Evolutionary conservation across 2,797 vertebrate genomes (phyloP).

Genomic region (Streptopelia turtur): DNA sequence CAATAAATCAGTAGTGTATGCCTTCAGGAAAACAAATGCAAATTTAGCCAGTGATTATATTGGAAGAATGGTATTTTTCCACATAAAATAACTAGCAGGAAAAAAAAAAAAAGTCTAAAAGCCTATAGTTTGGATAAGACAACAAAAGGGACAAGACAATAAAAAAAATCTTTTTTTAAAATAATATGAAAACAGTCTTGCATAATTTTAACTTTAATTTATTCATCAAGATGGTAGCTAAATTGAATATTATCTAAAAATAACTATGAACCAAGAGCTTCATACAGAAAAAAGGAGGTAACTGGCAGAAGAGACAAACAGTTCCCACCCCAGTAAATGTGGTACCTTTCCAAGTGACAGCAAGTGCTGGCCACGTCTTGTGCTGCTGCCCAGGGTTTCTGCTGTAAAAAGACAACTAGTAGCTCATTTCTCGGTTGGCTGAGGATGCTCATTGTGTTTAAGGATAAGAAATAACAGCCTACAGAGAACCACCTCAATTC

Average conservation of each 20-base stretch:
- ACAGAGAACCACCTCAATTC: background rate
- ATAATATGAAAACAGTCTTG: background rate
- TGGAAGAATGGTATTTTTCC: background rate
- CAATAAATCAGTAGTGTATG: background rate
- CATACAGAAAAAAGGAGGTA: background rate
- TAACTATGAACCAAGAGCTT: background rate
- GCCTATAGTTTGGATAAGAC: background rate
- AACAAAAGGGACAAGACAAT: background rate
- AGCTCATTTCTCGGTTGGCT: background rate
- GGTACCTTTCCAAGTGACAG: background rate
- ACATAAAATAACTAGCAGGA: background rate
- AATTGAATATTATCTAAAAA: background rate
- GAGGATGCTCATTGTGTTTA: background rate
- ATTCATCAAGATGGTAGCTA: background rate
- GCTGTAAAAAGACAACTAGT: background rate
- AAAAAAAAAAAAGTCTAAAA: background rate
- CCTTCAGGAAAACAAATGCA: background rate
- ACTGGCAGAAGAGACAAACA: background rate
- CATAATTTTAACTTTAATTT: background rate
- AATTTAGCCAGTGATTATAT: background rate
- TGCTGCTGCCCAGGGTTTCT: slow-evolving; percentile 9
- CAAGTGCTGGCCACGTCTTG: background rate
- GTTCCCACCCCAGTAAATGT: background rate
- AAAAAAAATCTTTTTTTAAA: background rate
- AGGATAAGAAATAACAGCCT: background rate